These are phyloP conservation scores for Poecilia picta DNA, from an alignment of 2,797 vertebrate genomes.

Conservation along the genomic window DNA sequence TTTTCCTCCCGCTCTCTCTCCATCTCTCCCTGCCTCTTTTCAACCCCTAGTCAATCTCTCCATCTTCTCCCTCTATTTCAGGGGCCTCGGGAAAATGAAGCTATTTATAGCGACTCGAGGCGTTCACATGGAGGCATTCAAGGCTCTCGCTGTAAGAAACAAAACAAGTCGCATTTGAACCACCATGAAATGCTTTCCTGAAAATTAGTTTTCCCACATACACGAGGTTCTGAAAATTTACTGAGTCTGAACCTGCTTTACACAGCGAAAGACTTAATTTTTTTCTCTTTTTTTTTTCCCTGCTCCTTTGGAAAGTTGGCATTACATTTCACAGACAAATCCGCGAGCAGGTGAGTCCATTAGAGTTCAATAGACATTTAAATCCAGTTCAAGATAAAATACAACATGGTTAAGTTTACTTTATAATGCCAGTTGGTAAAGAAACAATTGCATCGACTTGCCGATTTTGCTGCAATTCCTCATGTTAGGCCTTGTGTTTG, in stretches of 20 bases:
- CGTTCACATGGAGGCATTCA: constrained; percentile 7
- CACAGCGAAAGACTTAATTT: neutral
- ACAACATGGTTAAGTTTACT: neutral
- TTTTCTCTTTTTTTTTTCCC: too few species aligned
- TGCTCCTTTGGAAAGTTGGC: neutral
- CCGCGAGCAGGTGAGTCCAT: too few species aligned
- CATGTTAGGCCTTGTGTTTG: neutral
- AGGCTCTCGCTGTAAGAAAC: constrained; percentile 8
- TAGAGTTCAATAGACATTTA: too few species aligned
- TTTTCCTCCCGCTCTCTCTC: constrained; percentile 24
- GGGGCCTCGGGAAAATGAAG: constrained; percentile 48
- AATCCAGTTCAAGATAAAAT: neutral
- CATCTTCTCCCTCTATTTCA: constrained; percentile 38
- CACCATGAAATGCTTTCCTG: neutral
- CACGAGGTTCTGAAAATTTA: neutral
- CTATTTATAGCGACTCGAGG: constrained; percentile 66
- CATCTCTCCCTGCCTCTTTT: constrained; percentile 28
- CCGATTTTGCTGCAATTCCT: neutral
- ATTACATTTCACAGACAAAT: too few species aligned
- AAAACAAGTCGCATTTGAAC: neutral
- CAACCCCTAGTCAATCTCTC: constrained; percentile 58
- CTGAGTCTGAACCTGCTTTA: neutral
- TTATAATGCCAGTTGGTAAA: neutral
- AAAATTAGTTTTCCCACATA: neutral
- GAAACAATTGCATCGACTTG: neutral